phyloP scores from a whole-genome alignment of 2,888 invertebrate species.

The Epiblema foenella region DNA sequence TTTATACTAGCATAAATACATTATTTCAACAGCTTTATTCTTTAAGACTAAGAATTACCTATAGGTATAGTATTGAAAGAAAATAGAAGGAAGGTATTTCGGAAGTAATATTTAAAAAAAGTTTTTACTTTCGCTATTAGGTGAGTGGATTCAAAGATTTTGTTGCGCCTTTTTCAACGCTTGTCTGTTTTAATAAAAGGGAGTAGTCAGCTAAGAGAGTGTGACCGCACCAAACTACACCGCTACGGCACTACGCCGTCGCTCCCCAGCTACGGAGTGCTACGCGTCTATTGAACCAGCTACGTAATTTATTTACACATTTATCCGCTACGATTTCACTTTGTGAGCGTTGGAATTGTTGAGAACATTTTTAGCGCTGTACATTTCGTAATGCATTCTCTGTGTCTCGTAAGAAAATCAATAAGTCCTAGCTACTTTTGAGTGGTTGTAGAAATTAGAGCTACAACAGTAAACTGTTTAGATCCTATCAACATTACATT shows the following conservation, averaged over 20 bases:
- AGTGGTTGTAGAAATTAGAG: conserved; percentile 5
- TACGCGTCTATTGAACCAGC: conserved; percentile 43
- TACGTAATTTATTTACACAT: conserved; percentile 19
- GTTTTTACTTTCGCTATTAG: not conserved
- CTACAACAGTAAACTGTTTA: not conserved
- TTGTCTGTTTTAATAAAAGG: conserved; percentile 36
- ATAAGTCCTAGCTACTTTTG: conserved; percentile 13
- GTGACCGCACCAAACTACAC: conserved; percentile 21
- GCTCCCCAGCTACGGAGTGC: conserved; percentile 35
- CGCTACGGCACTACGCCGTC: conserved; percentile 40
- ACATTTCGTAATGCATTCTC: not conserved
- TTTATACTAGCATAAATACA: not conserved
- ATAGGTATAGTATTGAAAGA: not conserved
- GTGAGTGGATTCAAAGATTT: conserved; percentile 14
- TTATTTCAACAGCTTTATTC: no score
- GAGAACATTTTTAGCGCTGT: conserved; percentile 9
- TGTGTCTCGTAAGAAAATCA: conserved; percentile 9
- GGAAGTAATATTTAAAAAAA: not conserved
- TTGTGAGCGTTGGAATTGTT: conserved; percentile 4
- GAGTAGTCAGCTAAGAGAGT: conserved; percentile 36
- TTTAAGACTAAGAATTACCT: not conserved
- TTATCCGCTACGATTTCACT: conserved; percentile 8
- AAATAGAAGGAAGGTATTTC: not conserved
- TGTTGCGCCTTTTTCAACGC: conserved; percentile 24
- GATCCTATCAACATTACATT: not conserved